Percentiles rank a stretch among this genome's conserved stretches.
Conservation (phyloP, 1,140 invertebrate genomes). For the Brachionus asplanchnoidis region DNA sequence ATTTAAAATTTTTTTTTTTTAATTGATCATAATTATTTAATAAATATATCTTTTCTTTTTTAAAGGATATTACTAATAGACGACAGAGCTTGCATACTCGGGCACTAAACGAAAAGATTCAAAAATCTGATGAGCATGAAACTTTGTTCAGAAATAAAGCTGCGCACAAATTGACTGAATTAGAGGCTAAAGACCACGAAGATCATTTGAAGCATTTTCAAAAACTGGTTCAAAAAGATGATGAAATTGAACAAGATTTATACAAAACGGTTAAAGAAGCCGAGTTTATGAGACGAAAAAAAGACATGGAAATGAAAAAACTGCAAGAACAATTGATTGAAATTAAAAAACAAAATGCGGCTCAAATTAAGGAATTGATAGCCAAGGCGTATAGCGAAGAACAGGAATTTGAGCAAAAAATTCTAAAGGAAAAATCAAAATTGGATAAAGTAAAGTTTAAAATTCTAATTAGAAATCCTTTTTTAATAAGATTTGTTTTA, state of each 20-base stretch:
- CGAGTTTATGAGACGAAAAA: constrained; percentile 50
- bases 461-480: not conserved
- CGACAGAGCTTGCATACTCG: constrained; percentile 44
- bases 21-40: too few relatives aligned
- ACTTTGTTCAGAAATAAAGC: constrained; percentile 46
- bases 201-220: constrained; percentile 51
- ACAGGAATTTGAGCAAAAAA: constrained; percentile 47
- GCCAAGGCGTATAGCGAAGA: constrained; percentile 45
- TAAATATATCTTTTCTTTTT: not conserved
- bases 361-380: constrained; percentile 47
- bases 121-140: constrained; percentile 48
- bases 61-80: constrained; percentile 39
- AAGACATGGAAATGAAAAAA: constrained; percentile 49
- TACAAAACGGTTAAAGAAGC: constrained; percentile 49
- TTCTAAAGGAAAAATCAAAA: constrained; percentile 49
- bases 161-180: constrained; percentile 46
- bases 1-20: constrained; percentile 36
- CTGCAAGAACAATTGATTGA: constrained; percentile 47
- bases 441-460: constrained; percentile 49
- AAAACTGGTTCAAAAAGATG: constrained; percentile 51
- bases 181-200: constrained; percentile 49
- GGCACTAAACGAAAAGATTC: constrained; percentile 46
- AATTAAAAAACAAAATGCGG: constrained; percentile 47
- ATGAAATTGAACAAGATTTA: constrained; percentile 49
- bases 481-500: constrained; percentile 39